A percentile compares a stretch with the other conserved stretches of the same genome.
These are phyloP conservation scores for Leuciscus waleckii DNA, from an alignment of 2,797 vertebrate species.

Conservation along the genomic window DNA sequence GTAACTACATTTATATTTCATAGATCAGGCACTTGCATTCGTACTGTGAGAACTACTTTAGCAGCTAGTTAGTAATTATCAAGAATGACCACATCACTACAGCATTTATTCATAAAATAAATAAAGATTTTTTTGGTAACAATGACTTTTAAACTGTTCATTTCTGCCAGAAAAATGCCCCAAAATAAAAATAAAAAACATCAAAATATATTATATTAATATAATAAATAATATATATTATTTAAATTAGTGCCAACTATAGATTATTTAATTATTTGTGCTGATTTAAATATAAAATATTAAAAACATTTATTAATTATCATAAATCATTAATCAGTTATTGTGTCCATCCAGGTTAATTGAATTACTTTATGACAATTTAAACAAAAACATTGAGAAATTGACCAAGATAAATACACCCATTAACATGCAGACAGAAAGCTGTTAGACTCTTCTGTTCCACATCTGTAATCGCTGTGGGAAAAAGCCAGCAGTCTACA, in stretches of 20 bases:
- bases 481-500: background rate
- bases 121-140: background rate
- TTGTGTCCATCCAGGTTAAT: background rate
- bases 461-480: slow-evolving; percentile 1
- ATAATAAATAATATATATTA: background rate
- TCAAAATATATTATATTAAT: too few species aligned
- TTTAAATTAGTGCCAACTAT: background rate
- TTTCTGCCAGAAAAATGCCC: too few species aligned
- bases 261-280: too few species aligned
- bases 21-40: background rate
- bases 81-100: background rate
- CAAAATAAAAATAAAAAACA: too few species aligned
- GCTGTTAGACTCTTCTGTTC: background rate
- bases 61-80: background rate
- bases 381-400: background rate
- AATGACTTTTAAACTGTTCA: background rate
- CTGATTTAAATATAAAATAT: too few species aligned
- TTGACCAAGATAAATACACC: background rate
- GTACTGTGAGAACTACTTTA: background rate
- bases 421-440: background rate
- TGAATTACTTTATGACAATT: background rate
- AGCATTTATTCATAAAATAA: background rate
- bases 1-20: background rate
- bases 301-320: too few species aligned
- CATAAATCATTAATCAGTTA: too few species aligned